These are phyloP conservation scores for Pteria penguin DNA, from an alignment of 2,888 invertebrate genomes.

Conservation along the genomic window DNA sequence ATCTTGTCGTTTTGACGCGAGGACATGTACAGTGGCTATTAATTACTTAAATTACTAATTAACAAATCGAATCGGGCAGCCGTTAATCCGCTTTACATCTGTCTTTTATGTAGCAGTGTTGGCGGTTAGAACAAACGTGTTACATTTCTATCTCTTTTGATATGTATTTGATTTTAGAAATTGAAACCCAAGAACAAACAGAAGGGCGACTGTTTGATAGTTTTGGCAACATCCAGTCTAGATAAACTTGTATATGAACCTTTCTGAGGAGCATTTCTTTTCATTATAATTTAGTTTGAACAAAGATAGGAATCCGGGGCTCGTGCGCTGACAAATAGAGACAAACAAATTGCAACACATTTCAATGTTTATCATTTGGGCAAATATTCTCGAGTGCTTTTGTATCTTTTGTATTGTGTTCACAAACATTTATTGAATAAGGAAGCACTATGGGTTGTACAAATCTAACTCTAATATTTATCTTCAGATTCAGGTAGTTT, in stretches of 20 bases:
- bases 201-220: not conserved
- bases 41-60: too few species aligned
- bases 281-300: not conserved
- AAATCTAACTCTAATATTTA: conserved; percentile 20
- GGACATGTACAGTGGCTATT: too few species aligned
- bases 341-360: not conserved
- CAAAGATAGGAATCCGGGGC: not conserved
- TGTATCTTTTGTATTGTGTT: not conserved
- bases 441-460: conserved; percentile 10
- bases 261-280: not conserved
- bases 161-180: not conserved
- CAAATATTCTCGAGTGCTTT: not conserved
- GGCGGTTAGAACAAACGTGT: not conserved
- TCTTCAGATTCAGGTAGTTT: conserved; percentile 15
- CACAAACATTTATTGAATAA: conserved; percentile 2
- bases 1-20: not conserved
- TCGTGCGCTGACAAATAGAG: not conserved
- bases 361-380: conserved; percentile 1
- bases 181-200: not conserved
- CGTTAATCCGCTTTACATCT: not conserved
- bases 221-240: not conserved
- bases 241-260: not conserved
- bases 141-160: not conserved
- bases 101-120: not conserved
- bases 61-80: not conserved